Conservation (phyloP, 2,113 vertebrate genomes). For the Passer domesticus region DNA sequence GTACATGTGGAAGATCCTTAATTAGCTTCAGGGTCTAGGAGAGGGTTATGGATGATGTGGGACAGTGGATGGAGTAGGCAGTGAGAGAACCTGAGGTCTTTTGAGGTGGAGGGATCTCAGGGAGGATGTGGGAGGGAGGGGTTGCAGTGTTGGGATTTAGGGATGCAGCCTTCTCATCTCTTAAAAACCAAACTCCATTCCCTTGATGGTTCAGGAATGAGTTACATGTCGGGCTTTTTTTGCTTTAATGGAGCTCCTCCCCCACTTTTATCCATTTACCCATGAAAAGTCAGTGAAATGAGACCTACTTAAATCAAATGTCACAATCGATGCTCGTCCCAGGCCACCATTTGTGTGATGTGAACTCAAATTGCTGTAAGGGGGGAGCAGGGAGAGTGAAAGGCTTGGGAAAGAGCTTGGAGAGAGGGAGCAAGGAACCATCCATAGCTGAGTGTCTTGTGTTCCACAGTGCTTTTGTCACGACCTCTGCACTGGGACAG, state of each 20-base stretch:
- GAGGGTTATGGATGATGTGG: neutral
- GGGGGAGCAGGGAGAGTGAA: neutral
- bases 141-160: neutral
- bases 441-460: neutral
- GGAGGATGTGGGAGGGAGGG: neutral
- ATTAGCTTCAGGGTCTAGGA: neutral
- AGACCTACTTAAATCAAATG: constrained; percentile 62
- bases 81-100: neutral
- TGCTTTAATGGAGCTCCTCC: constrained; percentile 40
- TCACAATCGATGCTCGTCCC: constrained; percentile 48
- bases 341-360: neutral
- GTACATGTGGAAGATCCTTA: neutral
- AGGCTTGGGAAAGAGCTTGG: neutral
- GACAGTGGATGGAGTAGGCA: neutral
- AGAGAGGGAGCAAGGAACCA: neutral
- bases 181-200: neutral
- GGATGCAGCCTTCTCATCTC: neutral
- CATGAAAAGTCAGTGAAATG: constrained; percentile 56
- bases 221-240: neutral
- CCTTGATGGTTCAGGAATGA: neutral
- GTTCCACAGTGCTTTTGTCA: neutral
- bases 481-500: neutral
- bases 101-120: neutral
- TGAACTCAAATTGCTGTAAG: neutral
- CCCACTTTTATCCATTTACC: constrained; percentile 37